Conservation (phyloP, 2,113 vertebrate genomes). For the Poeciliopsis retropinna region DNA sequence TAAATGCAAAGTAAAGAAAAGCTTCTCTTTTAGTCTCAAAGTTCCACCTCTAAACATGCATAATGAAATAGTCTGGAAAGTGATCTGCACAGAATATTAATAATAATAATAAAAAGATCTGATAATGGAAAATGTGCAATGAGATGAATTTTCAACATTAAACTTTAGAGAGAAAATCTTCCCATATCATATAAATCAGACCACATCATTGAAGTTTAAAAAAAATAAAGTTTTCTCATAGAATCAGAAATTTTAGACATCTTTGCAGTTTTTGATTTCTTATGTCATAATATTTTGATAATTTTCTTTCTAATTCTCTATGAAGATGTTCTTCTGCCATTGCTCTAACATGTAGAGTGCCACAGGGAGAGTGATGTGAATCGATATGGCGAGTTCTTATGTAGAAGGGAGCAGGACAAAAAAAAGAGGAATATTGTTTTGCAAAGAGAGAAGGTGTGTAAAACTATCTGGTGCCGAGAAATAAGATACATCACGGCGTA, state of each 20-base stretch:
- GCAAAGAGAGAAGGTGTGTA: too few species aligned
- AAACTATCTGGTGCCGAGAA: background rate
- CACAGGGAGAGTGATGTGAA: background rate
- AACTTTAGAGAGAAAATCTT: background rate
- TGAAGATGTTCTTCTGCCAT: background rate
- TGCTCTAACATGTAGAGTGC: background rate
- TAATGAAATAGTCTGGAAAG: slow-evolving; percentile 40
- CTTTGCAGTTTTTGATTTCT: too few species aligned
- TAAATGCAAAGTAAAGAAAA: slow-evolving; percentile 49
- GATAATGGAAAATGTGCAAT: background rate
- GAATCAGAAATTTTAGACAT: too few species aligned
- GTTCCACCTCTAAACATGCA: slow-evolving; percentile 38
- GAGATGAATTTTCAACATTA: background rate
- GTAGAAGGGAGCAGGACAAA: background rate
- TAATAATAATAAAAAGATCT: background rate
- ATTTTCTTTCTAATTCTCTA: background rate
- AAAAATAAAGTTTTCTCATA: too few species aligned
- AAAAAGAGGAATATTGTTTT: too few species aligned
- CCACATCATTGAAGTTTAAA: background rate
- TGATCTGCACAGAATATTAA: slow-evolving; percentile 13
- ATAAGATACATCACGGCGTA: slow-evolving; percentile 43
- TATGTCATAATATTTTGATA: too few species aligned
- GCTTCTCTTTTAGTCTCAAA: slow-evolving; percentile 25
- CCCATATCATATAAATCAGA: background rate
- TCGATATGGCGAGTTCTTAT: background rate